Evolutionary conservation across 2,797 vertebrate species (phyloP).

Genomic region (Hoplostethus atlanticus): DNA sequence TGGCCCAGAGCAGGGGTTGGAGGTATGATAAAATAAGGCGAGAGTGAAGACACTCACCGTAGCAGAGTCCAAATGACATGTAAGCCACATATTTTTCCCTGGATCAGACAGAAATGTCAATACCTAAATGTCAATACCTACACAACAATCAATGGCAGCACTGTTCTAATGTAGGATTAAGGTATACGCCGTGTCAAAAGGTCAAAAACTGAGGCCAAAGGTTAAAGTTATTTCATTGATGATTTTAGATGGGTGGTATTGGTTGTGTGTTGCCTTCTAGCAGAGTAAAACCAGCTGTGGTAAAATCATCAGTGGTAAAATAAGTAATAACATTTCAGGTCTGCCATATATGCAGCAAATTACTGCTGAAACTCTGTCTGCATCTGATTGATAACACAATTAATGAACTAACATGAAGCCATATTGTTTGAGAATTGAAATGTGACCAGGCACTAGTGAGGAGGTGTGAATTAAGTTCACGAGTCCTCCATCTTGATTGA

Average conservation of each 20-base stretch:
- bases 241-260: neutral
- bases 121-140: slow-evolving; percentile 33
- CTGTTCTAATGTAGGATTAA: slow-evolving; percentile 9
- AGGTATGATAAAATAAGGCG: neutral
- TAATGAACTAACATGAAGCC: neutral
- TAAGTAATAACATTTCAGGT: neutral
- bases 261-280: neutral
- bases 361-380: slow-evolving; percentile 4
- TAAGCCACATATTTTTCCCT: slow-evolving; percentile 2
- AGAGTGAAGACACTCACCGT: neutral
- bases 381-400: slow-evolving; percentile 3
- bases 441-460: neutral
- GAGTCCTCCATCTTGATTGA: neutral
- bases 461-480: neutral
- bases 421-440: neutral
- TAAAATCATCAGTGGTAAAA: slow-evolving; percentile 37
- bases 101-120: slow-evolving; percentile 18
- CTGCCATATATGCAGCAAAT: neutral
- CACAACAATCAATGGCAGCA: slow-evolving; percentile 24
- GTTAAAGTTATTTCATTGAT: slow-evolving; percentile 15
- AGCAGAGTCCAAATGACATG: slow-evolving; percentile 21
- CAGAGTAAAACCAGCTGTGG: neutral
- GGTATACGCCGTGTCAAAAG: neutral
- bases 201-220: neutral
- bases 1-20: slow-evolving; percentile 3